phyloP scores from a whole-genome alignment of 2,113 vertebrate genomes.

The Neomonachus schauinslandi region DNA sequence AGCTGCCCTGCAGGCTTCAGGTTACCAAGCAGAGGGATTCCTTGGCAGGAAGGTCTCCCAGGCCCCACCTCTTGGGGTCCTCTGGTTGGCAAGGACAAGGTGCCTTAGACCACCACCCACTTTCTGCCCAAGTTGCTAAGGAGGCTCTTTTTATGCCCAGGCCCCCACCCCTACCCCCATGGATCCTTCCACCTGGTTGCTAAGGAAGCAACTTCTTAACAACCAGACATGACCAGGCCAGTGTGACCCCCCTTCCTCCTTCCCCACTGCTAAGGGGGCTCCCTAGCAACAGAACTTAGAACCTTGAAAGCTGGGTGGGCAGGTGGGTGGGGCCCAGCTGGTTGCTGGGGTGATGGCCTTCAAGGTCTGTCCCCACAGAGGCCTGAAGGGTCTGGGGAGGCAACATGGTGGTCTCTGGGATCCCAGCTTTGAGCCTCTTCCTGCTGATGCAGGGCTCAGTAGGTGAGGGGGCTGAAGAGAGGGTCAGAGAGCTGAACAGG shows the following conservation, averaged over 20 bases:
- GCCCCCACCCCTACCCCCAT: no score
- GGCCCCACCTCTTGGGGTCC: neutral
- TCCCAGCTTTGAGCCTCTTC: conserved; percentile 62
- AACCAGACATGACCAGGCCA: neutral
- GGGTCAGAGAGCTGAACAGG: neutral
- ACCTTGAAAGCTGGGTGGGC: neutral
- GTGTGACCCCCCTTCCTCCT: neutral
- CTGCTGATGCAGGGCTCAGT: conserved; percentile 70
- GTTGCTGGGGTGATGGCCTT: conserved; percentile 58
- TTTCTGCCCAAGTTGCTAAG: neutral
- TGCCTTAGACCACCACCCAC: fast-evolving
- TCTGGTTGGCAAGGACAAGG: neutral
- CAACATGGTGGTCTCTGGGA: conserved; percentile 65
- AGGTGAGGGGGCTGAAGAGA: conserved; percentile 46
- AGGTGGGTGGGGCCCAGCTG: conserved; percentile 22
- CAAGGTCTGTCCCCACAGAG: conserved; percentile 48
- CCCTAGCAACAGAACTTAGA: conserved; percentile 73
- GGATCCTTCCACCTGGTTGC: neutral
- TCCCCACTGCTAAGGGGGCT: neutral
- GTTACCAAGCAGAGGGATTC: neutral
- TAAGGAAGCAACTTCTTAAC: neutral
- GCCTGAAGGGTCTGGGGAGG: conserved; percentile 43
- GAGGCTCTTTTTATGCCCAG: neutral
- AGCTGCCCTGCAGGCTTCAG: neutral
- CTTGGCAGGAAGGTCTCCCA: fast-evolving